Evolutionary conservation across 1,140 invertebrate species (phyloP), one percentile per base, ranked within the genome.

Genomic region (Camponotus floridanus): DNA sequence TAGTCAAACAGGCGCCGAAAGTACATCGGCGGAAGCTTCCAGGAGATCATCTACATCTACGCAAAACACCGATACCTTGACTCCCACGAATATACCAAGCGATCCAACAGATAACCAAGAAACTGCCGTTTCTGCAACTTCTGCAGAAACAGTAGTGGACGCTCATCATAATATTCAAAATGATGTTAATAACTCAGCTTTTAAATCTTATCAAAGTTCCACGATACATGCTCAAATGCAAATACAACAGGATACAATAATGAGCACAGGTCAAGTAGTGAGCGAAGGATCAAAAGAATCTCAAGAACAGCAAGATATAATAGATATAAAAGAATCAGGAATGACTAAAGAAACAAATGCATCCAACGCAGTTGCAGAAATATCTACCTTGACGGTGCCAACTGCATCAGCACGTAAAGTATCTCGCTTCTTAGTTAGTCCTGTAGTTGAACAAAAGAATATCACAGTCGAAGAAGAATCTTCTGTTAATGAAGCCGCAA

Each of bases 361-460:
- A 26, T 21, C 64, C 7, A 85, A 90, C 57, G 39, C 87, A 21
- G 74, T 87, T 57, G 13, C 62, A 15, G 92, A 93, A 61, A 31
- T 76, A 15, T 64, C 76, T 0, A 92, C 91, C 51, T 74, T 91
- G 18, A 84, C 91, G 1, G 85, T 90, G 6, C 88, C 92, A 36
- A 71, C 3, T 3, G 48, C 62, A 21, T 96, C 97, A 74, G 95
- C 96, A 85, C 94, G 97, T 73, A 97, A 97, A 93, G 97, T 98
- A 90, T 98, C 97, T 45, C 95, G 97, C 64, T 98, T 98, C 94
- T 95, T 98, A 92, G 97, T 98, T 71, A 98, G 97, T 94, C 97
- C 97, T 61, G 97, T 98, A 5, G 93, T 97, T 13, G 95, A 96
- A 85, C 94, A 94, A 65, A 95, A 95, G 73, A 57, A 87, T 33